A percentile compares a stretch with the other conserved stretches of the same genome.
These are phyloP conservation scores for Hemicordylus capensis DNA, from an alignment of 2,113 vertebrate species.

Conservation along the genomic window DNA sequence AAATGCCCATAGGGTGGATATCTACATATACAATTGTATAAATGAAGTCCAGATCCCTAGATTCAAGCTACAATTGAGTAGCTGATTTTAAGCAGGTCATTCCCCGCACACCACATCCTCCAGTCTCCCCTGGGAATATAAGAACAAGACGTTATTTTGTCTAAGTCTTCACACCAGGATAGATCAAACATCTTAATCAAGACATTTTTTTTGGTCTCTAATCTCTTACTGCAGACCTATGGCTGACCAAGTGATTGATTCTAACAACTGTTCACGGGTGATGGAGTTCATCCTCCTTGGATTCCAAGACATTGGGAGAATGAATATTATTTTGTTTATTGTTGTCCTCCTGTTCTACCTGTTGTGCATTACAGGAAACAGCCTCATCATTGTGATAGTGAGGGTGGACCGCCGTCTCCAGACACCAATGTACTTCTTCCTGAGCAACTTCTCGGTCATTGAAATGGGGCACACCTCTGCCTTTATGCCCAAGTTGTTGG, in stretches of 20 bases:
- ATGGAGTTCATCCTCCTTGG: background rate
- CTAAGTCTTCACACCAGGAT: too few relatives aligned
- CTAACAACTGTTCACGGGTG: background rate
- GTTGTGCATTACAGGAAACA: background rate
- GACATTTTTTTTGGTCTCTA: background rate
- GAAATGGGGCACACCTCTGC: background rate
- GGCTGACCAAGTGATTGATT: background rate
- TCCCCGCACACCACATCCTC: too few relatives aligned
- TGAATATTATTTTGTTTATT: background rate
- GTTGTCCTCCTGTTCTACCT: background rate
- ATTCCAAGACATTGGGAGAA: background rate
- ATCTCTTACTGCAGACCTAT: background rate
- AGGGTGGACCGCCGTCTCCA: background rate
- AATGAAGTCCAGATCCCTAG: too few relatives aligned
- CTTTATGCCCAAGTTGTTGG: background rate
- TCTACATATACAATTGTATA: too few relatives aligned
- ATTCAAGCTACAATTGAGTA: too few relatives aligned
- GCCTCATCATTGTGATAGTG: background rate
- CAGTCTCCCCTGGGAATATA: too few relatives aligned
- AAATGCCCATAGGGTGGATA: too few relatives aligned
- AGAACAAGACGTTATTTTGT: too few relatives aligned
- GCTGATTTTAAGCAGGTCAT: too few relatives aligned
- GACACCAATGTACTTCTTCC: constrained; percentile 9
- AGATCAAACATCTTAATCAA: too few relatives aligned
- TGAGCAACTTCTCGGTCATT: background rate